Percentiles rank a stretch among this genome's conserved stretches.
These are phyloP conservation scores for Adelphocoris suturalis DNA, from an alignment of 2,888 invertebrate species.

Conservation along the genomic window DNA sequence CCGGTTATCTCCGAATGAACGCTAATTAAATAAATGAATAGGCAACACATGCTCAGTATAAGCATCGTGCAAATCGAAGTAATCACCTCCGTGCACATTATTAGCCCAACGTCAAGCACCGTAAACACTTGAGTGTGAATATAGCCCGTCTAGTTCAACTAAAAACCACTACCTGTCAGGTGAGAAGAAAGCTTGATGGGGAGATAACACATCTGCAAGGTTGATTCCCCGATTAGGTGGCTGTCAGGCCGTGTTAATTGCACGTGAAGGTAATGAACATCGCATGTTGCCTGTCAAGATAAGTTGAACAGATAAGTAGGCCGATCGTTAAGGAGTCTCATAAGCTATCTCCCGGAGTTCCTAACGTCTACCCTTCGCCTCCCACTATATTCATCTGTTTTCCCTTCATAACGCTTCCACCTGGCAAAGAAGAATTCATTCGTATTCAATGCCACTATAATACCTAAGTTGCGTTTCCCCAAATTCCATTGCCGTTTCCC, in stretches of 20 bases:
- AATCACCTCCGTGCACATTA: conserved; percentile 27
- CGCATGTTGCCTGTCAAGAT: conserved; percentile 61
- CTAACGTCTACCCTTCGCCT: conserved; percentile 5
- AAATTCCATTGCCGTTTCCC: too few species aligned
- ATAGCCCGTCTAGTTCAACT: conserved; percentile 18
- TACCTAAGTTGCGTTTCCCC: too few species aligned
- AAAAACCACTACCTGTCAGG: conserved; percentile 48
- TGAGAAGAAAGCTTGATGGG: conserved; percentile 54
- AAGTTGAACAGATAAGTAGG: conserved; percentile 52
- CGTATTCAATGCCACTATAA: too few species aligned
- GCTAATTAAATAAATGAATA: conserved; percentile 31
- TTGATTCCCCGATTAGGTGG: conserved; percentile 47
- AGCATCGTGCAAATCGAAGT: conserved; percentile 1
- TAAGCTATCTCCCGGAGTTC: conserved; percentile 35
- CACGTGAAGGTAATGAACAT: conserved; percentile 55
- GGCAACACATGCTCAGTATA: background rate
- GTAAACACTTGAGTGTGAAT: conserved; percentile 40
- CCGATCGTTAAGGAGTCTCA: conserved; percentile 54
- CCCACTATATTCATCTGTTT: background rate
- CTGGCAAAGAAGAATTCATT: too few species aligned
- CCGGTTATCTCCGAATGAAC: background rate
- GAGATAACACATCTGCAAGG: conserved; percentile 55
- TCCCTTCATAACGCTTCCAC: background rate
- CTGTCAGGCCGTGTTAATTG: conserved; percentile 52
- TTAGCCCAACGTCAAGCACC: conserved; percentile 23